Evolutionary conservation across 2,797 vertebrate species (phyloP), one percentile per base, ranked within the genome.

Genomic region (Crypturellus tataupa): DNA sequence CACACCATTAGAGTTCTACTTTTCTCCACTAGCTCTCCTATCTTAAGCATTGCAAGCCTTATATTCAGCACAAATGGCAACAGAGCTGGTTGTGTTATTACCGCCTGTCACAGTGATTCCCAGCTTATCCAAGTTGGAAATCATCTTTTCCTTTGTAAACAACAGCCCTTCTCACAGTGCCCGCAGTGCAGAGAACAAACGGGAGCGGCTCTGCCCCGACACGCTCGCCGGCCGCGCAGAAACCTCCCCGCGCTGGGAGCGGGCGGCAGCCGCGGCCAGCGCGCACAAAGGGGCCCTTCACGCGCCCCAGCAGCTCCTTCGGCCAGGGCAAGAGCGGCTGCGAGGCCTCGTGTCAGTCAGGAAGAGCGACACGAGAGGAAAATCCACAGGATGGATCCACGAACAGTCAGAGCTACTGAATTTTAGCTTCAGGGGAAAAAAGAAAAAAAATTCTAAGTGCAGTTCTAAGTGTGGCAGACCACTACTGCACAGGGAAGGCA

Each of bases 121-220:
- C 78, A 80, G 73, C 93, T 90, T 73, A 77, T 79, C 83, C 68
- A 73, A 91, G 67, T 29, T 15, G 65, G 82, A 84, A 91, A 88
- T 83, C 85, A 92, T 84, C 82, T 67, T 68, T 70, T 76, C 81
- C 85, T 76, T 93, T 76, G 94, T 84, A 95, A 95, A 95, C 89
- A 93, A 72, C 55, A 2, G 6, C 44, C 37, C 86, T 72, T 83
- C 85, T 85, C 87, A 78, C 42, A 25, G 80, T 55, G 82, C 77
- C 82, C 67, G 77, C 63, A 46, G 47, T 39, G 56, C 91, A 72
- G 94, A 81, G 72, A 70, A 60, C 73, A 68, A 76, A 92, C 63
- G 59, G 80, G 67, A 71, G 55, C 46, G 63, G 3, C 39, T 47
- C 84, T 53, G 76, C 72, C 80, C 82, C 82, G 51, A 27, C 69